Percentiles rank a stretch among this genome's conserved stretches.
Evolutionary conservation across 1,140 invertebrate genomes (phyloP).

Genomic region (Drosophila kohkoa): DNA sequence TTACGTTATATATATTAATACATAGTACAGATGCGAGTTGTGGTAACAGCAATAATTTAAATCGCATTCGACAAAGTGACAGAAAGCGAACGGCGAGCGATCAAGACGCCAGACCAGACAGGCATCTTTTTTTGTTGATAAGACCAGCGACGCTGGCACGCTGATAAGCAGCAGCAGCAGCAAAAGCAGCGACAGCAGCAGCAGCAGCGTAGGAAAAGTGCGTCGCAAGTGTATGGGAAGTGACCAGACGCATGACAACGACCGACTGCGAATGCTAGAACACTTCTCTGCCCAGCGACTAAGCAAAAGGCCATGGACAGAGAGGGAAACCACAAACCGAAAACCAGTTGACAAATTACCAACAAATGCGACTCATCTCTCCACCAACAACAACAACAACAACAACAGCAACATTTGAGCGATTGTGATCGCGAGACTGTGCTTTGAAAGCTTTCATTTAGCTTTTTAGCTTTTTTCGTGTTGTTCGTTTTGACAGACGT

Average conservation of each 20-base stretch:
- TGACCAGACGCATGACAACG: conserved; percentile 36
- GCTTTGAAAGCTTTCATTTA: conserved; percentile 57
- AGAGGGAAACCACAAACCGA: conserved; percentile 9
- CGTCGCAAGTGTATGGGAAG: conserved; percentile 20
- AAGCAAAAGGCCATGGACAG: neutral
- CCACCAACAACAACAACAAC: neutral
- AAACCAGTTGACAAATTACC: conserved; percentile 37
- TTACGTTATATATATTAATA: neutral
- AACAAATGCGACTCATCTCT: conserved; percentile 40
- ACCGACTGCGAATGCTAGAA: neutral
- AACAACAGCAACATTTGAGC: no score
- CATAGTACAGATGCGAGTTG: neutral
- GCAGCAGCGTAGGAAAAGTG: conserved; percentile 32
- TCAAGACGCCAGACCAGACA: conserved; percentile 42
- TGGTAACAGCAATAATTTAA: conserved; percentile 19
- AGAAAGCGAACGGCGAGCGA: conserved; percentile 5
- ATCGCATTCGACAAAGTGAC: conserved; percentile 27
- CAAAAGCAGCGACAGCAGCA: neutral
- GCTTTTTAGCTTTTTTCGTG: conserved; percentile 38
- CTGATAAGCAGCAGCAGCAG: conserved; percentile 13
- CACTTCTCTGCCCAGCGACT: neutral
- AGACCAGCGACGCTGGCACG: conserved; percentile 5
- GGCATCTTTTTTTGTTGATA: conserved; percentile 36
- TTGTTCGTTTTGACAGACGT: conserved; percentile 12
- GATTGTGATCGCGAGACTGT: conserved; percentile 19